These are phyloP conservation scores for Jordanella pulchra DNA, from an alignment of 2,797 vertebrate species.

Conservation along the genomic window DNA sequence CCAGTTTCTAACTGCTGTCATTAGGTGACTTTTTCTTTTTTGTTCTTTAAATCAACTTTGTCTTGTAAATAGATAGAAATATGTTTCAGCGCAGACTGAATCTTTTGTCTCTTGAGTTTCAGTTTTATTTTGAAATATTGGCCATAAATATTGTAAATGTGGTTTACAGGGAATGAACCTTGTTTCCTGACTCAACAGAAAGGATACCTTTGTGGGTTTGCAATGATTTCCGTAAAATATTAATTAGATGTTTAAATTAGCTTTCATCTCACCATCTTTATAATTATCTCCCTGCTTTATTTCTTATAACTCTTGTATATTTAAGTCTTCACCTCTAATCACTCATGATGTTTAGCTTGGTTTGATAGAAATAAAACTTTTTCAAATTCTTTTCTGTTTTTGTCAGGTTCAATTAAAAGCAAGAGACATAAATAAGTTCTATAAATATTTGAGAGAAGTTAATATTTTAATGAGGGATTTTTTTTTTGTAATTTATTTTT, in stretches of 20 bases:
- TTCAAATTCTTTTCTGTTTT: background rate
- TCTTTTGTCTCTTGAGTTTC: background rate
- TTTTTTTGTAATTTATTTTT: no score
- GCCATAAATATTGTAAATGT: background rate
- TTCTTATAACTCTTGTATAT: background rate
- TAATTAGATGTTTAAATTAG: background rate
- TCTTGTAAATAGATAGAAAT: background rate
- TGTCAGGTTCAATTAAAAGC: background rate
- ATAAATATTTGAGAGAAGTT: conserved; percentile 5
- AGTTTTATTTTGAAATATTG: background rate
- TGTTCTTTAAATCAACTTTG: background rate
- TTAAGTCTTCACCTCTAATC: background rate
- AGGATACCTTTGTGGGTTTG: background rate
- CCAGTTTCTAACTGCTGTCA: background rate
- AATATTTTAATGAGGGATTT: conserved; percentile 5
- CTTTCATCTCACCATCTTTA: background rate
- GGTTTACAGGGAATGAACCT: background rate
- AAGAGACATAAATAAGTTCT: background rate
- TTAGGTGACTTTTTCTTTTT: background rate
- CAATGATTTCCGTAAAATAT: background rate
- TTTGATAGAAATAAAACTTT: background rate
- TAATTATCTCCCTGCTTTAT: background rate
- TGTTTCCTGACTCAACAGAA: background rate
- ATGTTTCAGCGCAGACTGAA: background rate
- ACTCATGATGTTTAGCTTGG: background rate